These are phyloP conservation scores for Agrotis segetum DNA, from an alignment of 2,888 invertebrate genomes.

Conservation along the genomic window DNA sequence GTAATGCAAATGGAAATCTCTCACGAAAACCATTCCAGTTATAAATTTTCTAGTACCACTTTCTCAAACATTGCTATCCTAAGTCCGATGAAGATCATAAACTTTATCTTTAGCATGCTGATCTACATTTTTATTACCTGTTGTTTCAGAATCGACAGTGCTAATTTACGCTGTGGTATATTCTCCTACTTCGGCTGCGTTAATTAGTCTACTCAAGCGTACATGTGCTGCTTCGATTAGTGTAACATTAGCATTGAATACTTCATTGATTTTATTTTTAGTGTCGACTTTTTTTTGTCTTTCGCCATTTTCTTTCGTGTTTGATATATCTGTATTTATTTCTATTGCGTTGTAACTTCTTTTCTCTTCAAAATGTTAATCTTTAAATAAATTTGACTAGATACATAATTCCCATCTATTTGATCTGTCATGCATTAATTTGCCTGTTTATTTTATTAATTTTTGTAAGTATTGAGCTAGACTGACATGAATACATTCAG, in stretches of 20 bases:
- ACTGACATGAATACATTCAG: conserved; percentile 5
- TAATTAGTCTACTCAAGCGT: conserved; percentile 50
- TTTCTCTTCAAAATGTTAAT: background rate
- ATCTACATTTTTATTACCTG: conserved; percentile 19
- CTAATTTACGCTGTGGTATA: conserved; percentile 30
- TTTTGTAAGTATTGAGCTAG: background rate
- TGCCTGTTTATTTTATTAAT: conserved; percentile 10
- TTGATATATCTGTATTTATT: conserved; percentile 14
- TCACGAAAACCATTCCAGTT: background rate
- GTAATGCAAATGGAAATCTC: background rate
- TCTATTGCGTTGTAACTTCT: conserved; percentile 4
- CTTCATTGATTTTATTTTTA: conserved; percentile 47
- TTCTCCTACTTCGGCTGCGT: conserved; percentile 36
- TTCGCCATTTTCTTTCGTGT: conserved; percentile 17
- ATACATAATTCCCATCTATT: background rate
- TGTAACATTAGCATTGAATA: conserved; percentile 55
- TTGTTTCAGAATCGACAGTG: conserved; percentile 25
- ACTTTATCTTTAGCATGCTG: conserved; percentile 1
- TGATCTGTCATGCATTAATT: background rate
- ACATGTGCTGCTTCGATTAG: conserved; percentile 50
- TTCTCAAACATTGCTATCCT: conserved; percentile 12
- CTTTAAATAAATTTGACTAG: background rate
- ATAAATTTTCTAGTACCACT: conserved; percentile 12
- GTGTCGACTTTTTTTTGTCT: conserved; percentile 19
- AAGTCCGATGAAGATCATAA: conserved; percentile 4